Conservation (phyloP, 2,888 invertebrate species). For the Torymus aiolomorphi region DNA sequence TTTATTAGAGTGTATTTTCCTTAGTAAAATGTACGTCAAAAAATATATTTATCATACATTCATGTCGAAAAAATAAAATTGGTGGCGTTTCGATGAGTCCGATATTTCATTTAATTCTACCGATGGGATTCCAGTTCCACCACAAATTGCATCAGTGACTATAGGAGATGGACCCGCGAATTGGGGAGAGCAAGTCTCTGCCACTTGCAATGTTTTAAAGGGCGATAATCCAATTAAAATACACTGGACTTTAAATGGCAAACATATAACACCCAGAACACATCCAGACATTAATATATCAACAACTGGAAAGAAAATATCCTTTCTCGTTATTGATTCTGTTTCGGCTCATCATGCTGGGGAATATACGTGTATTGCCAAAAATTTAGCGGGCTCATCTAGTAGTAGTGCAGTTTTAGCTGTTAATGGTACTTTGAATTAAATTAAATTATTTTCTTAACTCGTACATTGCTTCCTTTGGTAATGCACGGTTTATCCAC, state of each 20-base stretch:
- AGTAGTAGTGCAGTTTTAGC: constrained; percentile 76
- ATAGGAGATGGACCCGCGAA: constrained; percentile 84
- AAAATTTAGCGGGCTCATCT: constrained; percentile 76
- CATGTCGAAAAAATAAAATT: too few relatives aligned
- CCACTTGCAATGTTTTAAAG: constrained; percentile 83
- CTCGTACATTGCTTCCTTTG: not conserved
- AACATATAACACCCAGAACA: constrained; percentile 72
- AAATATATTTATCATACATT: too few relatives aligned
- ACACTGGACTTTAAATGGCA: constrained; percentile 85
- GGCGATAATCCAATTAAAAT: constrained; percentile 87
- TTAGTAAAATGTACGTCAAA: too few relatives aligned
- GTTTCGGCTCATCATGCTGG: constrained; percentile 77
- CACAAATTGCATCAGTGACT: constrained; percentile 84
- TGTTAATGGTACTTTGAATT: constrained; percentile 75
- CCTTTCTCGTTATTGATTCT: constrained; percentile 78
- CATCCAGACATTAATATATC: constrained; percentile 75
- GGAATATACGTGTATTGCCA: constrained; percentile 78
- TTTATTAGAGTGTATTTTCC: too few relatives aligned
- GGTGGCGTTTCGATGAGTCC: too few relatives aligned
- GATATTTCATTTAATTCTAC: not conserved
- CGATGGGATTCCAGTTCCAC: constrained; percentile 74
- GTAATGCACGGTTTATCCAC: constrained; percentile 8
- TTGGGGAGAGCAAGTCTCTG: constrained; percentile 83
- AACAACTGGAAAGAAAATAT: constrained; percentile 77
- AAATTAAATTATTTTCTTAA: not conserved